Percentiles rank a stretch among this genome's conserved stretches.
phyloP scores from a whole-genome alignment of 2,113 vertebrate species.

The Corythornis madagascariensis region DNA sequence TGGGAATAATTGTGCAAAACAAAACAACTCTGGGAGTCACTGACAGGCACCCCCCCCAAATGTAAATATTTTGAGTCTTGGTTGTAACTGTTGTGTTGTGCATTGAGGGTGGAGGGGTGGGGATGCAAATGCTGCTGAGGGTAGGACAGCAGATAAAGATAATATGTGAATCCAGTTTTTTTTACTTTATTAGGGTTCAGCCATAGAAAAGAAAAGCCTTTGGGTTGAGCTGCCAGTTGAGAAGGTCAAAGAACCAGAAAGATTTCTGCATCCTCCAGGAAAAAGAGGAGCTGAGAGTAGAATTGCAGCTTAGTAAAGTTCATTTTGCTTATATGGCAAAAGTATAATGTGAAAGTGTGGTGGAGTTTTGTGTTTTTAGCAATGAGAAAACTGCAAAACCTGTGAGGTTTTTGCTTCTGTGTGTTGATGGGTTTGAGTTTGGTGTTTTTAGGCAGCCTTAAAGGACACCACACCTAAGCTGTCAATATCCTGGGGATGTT shows the following conservation, averaged over 20 bases:
- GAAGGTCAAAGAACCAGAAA: background rate
- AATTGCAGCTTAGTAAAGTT: background rate
- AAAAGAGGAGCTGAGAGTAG: background rate
- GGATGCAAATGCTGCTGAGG: background rate
- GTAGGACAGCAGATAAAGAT: background rate
- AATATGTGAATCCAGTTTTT: background rate
- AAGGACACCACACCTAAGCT: background rate
- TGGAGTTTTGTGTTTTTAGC: background rate
- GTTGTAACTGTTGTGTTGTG: rapidly evolving
- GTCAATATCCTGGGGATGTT: background rate
- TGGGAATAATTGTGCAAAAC: background rate
- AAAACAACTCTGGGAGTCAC: background rate
- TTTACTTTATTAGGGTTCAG: background rate
- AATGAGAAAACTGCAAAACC: background rate
- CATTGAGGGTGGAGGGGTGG: background rate
- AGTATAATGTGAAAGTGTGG: rapidly evolving
- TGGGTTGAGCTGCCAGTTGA: background rate
- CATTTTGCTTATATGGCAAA: background rate
- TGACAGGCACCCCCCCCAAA: background rate
- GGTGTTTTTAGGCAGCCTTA: background rate
- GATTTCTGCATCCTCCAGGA: background rate
- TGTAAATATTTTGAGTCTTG: background rate
- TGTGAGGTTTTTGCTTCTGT: background rate
- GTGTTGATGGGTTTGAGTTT: background rate
- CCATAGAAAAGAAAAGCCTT: background rate